A percentile compares a stretch with the other conserved stretches of the same genome.
phyloP scores from a whole-genome alignment of 2,113 vertebrate genomes.

The Forbesichthys papilliferus region DNA sequence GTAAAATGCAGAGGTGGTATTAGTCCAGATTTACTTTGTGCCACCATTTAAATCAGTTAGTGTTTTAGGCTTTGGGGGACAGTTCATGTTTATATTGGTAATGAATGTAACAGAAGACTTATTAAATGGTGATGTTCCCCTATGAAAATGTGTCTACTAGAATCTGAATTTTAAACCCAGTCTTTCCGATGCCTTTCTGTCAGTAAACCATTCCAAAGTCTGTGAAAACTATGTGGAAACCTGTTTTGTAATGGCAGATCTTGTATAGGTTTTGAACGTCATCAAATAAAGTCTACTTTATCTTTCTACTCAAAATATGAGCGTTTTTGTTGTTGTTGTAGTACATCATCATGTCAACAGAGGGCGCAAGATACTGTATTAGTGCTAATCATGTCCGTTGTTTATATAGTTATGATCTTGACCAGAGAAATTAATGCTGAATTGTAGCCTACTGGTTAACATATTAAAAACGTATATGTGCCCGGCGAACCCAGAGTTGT shows the following conservation, averaged over 20 bases:
- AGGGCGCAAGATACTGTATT: conserved; percentile 4
- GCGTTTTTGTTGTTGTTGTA: conserved; percentile 5
- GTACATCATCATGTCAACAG: conserved; percentile 32
- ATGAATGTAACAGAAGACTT: background rate
- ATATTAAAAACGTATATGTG: too few species aligned
- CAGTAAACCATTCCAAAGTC: conserved; percentile 90
- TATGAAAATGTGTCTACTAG: conserved; percentile 40
- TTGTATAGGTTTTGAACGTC: conserved; percentile 84
- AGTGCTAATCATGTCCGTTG: background rate
- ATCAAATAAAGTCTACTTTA: conserved; percentile 91
- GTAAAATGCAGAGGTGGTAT: background rate
- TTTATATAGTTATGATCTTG: background rate
- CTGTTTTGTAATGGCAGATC: conserved; percentile 90
- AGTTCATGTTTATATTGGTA: conserved; percentile 15
- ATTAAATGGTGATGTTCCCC: conserved; percentile 17
- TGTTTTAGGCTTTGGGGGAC: conserved; percentile 11
- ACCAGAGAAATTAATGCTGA: background rate
- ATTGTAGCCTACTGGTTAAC: too few species aligned
- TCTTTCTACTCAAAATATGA: conserved; percentile 84
- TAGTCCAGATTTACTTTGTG: background rate
- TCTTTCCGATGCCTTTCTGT: conserved; percentile 82
- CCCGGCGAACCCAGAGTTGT: too few species aligned
- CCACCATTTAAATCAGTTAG: background rate
- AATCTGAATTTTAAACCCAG: conserved; percentile 49
- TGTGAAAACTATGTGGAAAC: conserved; percentile 81